Base-by-base conservation (phyloP, 2,888 invertebrate genomes). In the Heterodera filipjevi region DNA sequence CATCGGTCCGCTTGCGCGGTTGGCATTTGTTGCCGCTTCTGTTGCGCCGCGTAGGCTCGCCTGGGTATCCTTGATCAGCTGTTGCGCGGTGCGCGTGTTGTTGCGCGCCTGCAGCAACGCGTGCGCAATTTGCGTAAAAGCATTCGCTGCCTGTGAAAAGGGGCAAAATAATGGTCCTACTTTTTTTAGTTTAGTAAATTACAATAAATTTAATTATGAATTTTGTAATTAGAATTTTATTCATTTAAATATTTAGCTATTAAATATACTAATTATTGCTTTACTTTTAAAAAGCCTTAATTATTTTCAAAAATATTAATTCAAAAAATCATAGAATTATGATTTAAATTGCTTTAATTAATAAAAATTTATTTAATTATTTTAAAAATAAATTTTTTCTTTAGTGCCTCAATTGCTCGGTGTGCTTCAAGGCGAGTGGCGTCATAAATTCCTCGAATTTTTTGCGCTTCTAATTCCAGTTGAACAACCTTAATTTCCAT, bases 41-140 rank as follows among this genome's bases (percentile, higher is more conserved):
- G 46, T 64, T 14, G 33, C 32, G 19, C 66, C 64, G 46, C 16
- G 66, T 33, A 75, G 44, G 3, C 12, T 46, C 39, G 33, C 64
- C 1, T 10, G 66, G 12, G 75, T 64, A 44, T 64, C 64, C n/a
- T 30, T 30, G 33, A 64, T 44, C 44, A 44, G 30, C 12, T 75
- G 30, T 30, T 49, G 53, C 27, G 86, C 86, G 27, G 81, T 76
- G 12, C 82, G 75, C 10, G 86, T 81, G 66, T 78, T 77, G 32
- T 81, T 83, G 66, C 80, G 78, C 2, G 87, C 87, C 46, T 78
- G 83, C 49, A 75, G 77, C 74, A 87, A 46, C n/a, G 80, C 81
- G 0, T 82, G 81, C 2, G 80, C 77, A 68, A 87, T 59, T 30
- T 86, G 83, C 32, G 84, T 77, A 80, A 86, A 88, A 22, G 83